Evolutionary conservation across 2,113 vertebrate genomes (phyloP).

Genomic region (Noctilio leporinus): DNA sequence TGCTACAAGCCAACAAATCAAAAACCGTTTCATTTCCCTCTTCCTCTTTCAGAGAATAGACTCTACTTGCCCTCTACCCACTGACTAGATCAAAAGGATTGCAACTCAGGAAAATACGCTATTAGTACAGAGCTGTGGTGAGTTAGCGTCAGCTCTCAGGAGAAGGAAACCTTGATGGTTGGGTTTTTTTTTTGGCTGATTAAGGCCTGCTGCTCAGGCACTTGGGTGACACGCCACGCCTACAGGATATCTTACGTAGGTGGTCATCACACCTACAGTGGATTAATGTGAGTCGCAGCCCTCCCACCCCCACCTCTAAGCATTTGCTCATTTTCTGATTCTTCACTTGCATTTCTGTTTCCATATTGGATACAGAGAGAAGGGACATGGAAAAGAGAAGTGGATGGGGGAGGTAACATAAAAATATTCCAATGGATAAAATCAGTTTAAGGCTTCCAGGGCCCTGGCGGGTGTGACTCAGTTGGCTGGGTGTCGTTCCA

Average conservation of each 20-base stretch:
- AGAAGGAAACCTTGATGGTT: neutral
- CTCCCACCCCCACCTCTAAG: neutral
- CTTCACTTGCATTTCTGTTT: neutral
- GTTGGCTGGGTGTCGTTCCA: too few relatives aligned
- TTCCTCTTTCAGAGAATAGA: slow-evolving; percentile 10
- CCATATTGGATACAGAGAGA: neutral
- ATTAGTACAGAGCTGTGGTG: neutral
- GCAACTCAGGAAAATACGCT: neutral
- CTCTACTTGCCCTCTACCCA: neutral
- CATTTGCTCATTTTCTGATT: neutral
- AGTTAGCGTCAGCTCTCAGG: neutral
- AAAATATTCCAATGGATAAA: neutral
- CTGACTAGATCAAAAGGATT: neutral
- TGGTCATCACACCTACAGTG: neutral
- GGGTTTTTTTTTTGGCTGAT: neutral
- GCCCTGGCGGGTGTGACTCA: too few relatives aligned
- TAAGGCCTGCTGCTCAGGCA: neutral
- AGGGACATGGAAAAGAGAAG: neutral
- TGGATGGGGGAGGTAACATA: neutral
- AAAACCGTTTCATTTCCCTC: neutral
- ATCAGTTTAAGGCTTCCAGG: neutral
- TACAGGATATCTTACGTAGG: neutral
- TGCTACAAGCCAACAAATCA: neutral
- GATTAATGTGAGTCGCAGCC: neutral
- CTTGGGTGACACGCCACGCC: neutral